A percentile compares a stretch with the other conserved stretches of the same genome.
Evolutionary conservation across 2,797 vertebrate genomes (phyloP).

Genomic region (Leuciscus waleckii): DNA sequence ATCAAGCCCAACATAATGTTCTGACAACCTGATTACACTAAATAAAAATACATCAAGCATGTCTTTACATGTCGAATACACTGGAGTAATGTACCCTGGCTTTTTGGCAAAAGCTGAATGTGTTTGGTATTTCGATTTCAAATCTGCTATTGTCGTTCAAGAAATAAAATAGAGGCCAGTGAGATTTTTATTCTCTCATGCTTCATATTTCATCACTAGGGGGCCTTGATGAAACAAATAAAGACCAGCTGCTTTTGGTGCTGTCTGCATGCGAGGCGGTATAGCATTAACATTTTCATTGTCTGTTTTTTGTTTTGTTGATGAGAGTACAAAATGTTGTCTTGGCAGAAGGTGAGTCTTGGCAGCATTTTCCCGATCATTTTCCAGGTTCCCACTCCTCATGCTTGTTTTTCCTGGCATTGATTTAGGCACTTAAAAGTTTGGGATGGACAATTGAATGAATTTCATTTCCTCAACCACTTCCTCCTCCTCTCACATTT

Average conservation of each 20-base stretch:
- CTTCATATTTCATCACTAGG: not conserved
- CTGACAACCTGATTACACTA: not conserved
- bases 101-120: not conserved
- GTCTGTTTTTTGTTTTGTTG: conserved; percentile 24
- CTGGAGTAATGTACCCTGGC: not conserved
- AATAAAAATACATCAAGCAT: not conserved
- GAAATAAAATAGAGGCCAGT: not conserved
- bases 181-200: not conserved
- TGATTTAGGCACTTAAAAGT: conserved; percentile 57
- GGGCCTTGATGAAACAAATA: not conserved
- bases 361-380: not conserved
- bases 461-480: conserved; percentile 69
- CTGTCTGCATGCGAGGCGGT: not conserved
- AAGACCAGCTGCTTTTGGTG: not conserved
- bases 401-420: conserved; percentile 41
- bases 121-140: not conserved
- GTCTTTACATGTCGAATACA: not conserved
- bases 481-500: conserved; percentile 56
- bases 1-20: not conserved
- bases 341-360: conserved; percentile 20
- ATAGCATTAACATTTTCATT: not conserved
- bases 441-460: conserved; percentile 57
- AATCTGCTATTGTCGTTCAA: not conserved
- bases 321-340: conserved; percentile 28
- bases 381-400: conserved; percentile 45